These are phyloP conservation scores for Pseudopleuronectes americanus DNA, from an alignment of 2,797 vertebrate genomes.

Conservation along the genomic window DNA sequence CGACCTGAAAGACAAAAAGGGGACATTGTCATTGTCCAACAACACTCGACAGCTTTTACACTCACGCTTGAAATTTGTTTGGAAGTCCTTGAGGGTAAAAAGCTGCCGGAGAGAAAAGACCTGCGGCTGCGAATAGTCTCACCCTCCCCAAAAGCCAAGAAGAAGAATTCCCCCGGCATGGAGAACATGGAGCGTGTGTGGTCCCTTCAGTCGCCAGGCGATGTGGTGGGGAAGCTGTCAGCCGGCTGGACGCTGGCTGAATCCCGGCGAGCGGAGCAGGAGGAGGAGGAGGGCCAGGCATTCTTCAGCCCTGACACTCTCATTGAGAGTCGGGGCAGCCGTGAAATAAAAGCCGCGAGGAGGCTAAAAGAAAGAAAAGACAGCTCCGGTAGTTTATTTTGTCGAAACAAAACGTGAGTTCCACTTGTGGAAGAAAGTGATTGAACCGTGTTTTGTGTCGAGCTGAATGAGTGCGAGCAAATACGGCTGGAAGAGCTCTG, in stretches of 20 bases:
- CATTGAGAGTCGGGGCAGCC: constrained; percentile 62
- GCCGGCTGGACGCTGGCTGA: constrained; percentile 56
- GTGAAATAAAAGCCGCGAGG: constrained; percentile 64
- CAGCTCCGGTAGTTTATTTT: constrained; percentile 69
- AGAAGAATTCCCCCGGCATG: constrained; percentile 50
- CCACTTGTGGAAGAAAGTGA: constrained; percentile 51
- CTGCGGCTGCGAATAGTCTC: constrained; percentile 49
- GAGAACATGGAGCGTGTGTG: constrained; percentile 64
- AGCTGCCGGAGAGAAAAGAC: constrained; percentile 57
- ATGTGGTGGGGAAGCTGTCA: constrained; percentile 62
- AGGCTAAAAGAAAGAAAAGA: constrained; percentile 56
- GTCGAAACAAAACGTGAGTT: constrained; percentile 58
- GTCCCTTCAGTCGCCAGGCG: constrained; percentile 71
- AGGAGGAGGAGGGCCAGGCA: constrained; percentile 33
- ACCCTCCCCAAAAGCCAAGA: constrained; percentile 47
- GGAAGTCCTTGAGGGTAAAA: constrained; percentile 69
- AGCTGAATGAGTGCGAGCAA: constrained; percentile 55
- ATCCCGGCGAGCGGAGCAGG: constrained; percentile 39
- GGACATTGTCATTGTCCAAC: constrained; percentile 47
- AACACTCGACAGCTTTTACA: constrained; percentile 69
- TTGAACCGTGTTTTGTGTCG: constrained; percentile 55
- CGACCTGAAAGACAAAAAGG: constrained; percentile 37
- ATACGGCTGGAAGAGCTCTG: constrained; percentile 60
- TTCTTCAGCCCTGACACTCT: constrained; percentile 61
- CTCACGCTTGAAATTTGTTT: constrained; percentile 71